Evolutionary conservation across 1,140 invertebrate species (phyloP).

Genomic region (Lepidurus arcticus): DNA sequence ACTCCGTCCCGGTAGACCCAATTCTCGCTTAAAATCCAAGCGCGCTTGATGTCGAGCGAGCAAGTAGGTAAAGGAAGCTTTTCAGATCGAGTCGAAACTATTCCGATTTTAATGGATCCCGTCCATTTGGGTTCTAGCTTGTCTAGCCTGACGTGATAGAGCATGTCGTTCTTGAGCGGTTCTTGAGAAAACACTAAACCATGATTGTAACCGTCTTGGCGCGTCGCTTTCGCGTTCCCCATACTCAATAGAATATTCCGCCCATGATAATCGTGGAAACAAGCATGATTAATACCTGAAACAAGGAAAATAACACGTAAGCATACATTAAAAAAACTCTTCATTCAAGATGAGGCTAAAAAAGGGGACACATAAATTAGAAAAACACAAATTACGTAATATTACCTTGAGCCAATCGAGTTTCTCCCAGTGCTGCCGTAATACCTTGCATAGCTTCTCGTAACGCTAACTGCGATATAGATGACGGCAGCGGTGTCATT

Average conservation of each 20-base stretch:
- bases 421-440: conserved; percentile 23
- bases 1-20: conserved; percentile 71
- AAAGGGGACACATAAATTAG: neutral
- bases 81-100: conserved; percentile 63
- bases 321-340: neutral
- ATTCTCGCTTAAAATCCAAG: conserved; percentile 69
- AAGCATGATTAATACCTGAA: conserved; percentile 28
- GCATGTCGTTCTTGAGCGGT: conserved; percentile 27
- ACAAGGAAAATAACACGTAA: neutral
- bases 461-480: conserved; percentile 29
- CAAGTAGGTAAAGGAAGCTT: conserved; percentile 60
- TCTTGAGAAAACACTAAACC: conserved; percentile 32
- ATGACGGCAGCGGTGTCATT: conserved; percentile 10
- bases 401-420: neutral
- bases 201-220: conserved; percentile 70
- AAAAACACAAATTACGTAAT: too few species aligned
- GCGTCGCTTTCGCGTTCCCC: conserved; percentile 53
- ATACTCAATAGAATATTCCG: conserved; percentile 64
- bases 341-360: neutral
- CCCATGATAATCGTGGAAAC: conserved; percentile 55
- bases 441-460: conserved; percentile 34
- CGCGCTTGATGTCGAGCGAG: conserved; percentile 64
- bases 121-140: conserved; percentile 68
- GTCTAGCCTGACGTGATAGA: conserved; percentile 61
- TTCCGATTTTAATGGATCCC: conserved; percentile 68